Conservation (phyloP, 1,140 invertebrate species). For the Dendroctonus valens region DNA sequence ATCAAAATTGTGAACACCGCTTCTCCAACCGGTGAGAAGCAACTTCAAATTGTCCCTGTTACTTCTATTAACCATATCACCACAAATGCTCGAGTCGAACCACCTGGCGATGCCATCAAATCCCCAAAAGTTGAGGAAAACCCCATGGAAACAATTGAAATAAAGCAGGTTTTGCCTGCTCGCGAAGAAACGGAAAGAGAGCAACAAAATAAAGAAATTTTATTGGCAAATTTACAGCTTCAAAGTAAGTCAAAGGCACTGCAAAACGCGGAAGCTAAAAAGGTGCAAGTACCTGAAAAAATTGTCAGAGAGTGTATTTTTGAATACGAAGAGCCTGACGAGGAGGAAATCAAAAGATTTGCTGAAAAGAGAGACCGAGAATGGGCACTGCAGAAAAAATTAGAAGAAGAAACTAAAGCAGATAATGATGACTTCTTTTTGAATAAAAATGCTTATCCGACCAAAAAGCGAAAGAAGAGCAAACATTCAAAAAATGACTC, state of each 20-base stretch:
- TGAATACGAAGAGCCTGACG: slow-evolving; percentile 48
- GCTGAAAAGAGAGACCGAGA: slow-evolving; percentile 48
- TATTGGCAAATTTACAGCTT: slow-evolving; percentile 44
- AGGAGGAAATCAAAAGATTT: slow-evolving; percentile 48
- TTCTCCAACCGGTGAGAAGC: slow-evolving; percentile 41
- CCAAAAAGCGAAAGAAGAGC: slow-evolving; percentile 47
- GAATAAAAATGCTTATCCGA: slow-evolving; percentile 36
- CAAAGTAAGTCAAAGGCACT: slow-evolving; percentile 43
- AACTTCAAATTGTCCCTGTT: slow-evolving; percentile 48
- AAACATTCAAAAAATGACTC: slow-evolving; percentile 47
- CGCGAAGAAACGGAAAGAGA: slow-evolving; percentile 35
- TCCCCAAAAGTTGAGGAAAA: slow-evolving; percentile 24
- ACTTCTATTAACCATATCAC: slow-evolving; percentile 14
- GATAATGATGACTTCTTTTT: slow-evolving; percentile 31
- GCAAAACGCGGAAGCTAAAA: slow-evolving; percentile 27
- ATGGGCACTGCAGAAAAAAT: slow-evolving; percentile 47
- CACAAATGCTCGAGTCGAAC: not conserved
- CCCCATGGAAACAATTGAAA: slow-evolving; percentile 18
- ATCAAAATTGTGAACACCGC: slow-evolving; percentile 48
- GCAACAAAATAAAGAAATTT: slow-evolving; percentile 41
- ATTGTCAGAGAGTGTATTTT: slow-evolving; percentile 42
- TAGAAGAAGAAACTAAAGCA: slow-evolving; percentile 40
- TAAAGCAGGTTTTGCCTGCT: not conserved
- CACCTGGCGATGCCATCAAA: slow-evolving; percentile 16
- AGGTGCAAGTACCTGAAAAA: slow-evolving; percentile 30